These are phyloP conservation scores for Rhagonycha fulva DNA, from an alignment of 2,888 invertebrate genomes.

Conservation along the genomic window DNA sequence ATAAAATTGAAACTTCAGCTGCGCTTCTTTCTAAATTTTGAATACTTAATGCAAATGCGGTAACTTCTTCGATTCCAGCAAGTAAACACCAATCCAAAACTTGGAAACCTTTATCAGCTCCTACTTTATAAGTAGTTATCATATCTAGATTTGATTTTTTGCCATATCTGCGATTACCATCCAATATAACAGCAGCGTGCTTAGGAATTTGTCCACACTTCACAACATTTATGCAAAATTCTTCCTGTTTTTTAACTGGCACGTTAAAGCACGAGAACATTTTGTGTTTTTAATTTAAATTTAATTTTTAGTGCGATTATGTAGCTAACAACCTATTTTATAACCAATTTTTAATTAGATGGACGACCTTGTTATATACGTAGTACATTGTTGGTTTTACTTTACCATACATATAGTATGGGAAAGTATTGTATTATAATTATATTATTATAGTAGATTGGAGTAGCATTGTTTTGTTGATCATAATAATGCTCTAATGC, in stretches of 20 bases:
- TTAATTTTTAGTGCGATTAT: not conserved
- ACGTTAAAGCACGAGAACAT: not conserved
- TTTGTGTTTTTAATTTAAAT: not conserved
- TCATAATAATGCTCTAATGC: too few species aligned
- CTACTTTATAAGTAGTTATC: constrained; percentile 81
- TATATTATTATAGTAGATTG: too few species aligned
- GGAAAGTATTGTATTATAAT: too few species aligned
- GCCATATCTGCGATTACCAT: constrained; percentile 95
- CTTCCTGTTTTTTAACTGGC: constrained; percentile 59
- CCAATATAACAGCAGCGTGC: constrained; percentile 98
- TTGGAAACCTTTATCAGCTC: constrained; percentile 81
- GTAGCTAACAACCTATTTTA: too few species aligned
- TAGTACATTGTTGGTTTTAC: too few species aligned
- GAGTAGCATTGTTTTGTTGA: too few species aligned
- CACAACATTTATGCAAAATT: constrained; percentile 72
- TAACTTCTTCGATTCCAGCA: constrained; percentile 90
- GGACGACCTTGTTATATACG: too few species aligned
- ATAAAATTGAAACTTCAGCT: constrained; percentile 90
- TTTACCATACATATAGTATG: too few species aligned
- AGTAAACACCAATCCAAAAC: constrained; percentile 85
- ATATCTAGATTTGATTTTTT: constrained; percentile 75
- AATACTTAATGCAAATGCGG: constrained; percentile 98
- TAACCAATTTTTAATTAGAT: too few species aligned
- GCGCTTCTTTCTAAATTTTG: constrained; percentile 94
- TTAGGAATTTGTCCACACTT: constrained; percentile 83